phyloP scores from a whole-genome alignment of 2,113 vertebrate species.

The Nibea albiflora region DNA sequence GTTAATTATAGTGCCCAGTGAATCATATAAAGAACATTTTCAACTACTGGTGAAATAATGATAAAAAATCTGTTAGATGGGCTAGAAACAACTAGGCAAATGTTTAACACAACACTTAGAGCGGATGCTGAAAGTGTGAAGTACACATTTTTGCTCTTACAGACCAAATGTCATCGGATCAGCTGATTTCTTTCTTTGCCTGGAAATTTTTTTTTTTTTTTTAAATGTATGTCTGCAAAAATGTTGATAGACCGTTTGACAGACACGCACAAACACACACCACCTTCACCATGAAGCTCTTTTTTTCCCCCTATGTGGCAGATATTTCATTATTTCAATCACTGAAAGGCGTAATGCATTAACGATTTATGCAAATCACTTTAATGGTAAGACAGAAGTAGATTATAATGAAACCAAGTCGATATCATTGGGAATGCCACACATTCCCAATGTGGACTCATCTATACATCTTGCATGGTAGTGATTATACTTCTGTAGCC shows the following conservation, averaged over 20 bases:
- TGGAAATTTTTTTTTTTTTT: neutral
- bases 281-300: neutral
- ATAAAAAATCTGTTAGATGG: slow-evolving; percentile 18
- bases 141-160: neutral
- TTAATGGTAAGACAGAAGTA: neutral
- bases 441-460: neutral
- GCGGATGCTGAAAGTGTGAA: neutral
- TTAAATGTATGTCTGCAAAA: neutral
- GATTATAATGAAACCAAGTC: neutral
- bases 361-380: neutral
- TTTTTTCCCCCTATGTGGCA: neutral
- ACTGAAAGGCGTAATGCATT: slow-evolving; percentile 12
- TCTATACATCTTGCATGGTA: too few relatives aligned
- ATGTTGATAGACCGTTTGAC: neutral
- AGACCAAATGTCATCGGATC: neutral
- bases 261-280: neutral
- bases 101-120: slow-evolving; percentile 9
- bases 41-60: slow-evolving; percentile 22
- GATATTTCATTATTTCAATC: slow-evolving; percentile 31
- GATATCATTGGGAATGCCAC: neutral
- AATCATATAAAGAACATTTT: slow-evolving; percentile 68
- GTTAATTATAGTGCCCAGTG: slow-evolving; percentile 72
- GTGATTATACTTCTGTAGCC: neutral
- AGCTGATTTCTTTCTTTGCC: neutral
- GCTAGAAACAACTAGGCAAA: slow-evolving; percentile 5